These are phyloP conservation scores for Mastomys natalensis DNA, from an alignment of 2,113 vertebrate species.

Conservation along the genomic window DNA sequence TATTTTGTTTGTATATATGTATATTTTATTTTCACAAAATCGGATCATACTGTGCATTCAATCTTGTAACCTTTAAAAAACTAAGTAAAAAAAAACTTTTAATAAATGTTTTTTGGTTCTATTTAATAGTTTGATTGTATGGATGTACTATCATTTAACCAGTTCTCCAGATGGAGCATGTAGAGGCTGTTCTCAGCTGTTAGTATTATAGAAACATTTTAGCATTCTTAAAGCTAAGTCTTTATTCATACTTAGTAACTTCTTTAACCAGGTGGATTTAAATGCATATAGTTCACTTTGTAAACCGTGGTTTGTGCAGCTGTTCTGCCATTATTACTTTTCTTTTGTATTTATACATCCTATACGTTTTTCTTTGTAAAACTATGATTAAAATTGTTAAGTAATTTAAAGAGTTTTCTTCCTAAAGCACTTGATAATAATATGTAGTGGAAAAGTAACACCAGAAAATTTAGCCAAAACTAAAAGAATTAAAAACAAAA, in stretches of 20 bases:
- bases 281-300: conserved; percentile 46
- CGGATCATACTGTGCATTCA: conserved; percentile 54
- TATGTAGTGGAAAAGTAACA: conserved; percentile 9
- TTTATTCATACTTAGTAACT: conserved; percentile 17
- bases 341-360: conserved; percentile 24
- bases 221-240: conserved; percentile 48
- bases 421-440: not conserved
- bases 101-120: conserved; percentile 66
- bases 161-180: conserved; percentile 30
- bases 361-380: conserved; percentile 61
- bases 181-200: conserved; percentile 52
- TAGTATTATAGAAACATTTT: conserved; percentile 49
- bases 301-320: conserved; percentile 24
- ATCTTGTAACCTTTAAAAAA: conserved; percentile 70
- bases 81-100: not conserved
- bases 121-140: conserved; percentile 73
- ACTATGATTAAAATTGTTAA: conserved; percentile 43
- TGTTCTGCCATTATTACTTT: conserved; percentile 55
- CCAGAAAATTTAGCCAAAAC: conserved; percentile 37
- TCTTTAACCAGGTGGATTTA: conserved; percentile 49
- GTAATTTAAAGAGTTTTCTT: conserved; percentile 14
- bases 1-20: conserved; percentile 69
- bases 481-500: not conserved
- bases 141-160: conserved; percentile 69
- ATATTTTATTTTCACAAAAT: conserved; percentile 66